A percentile compares a stretch with the other conserved stretches of the same genome.
Evolutionary conservation across 2,888 invertebrate genomes (phyloP).

Genomic region (Acanthosepion pharaonis): DNA sequence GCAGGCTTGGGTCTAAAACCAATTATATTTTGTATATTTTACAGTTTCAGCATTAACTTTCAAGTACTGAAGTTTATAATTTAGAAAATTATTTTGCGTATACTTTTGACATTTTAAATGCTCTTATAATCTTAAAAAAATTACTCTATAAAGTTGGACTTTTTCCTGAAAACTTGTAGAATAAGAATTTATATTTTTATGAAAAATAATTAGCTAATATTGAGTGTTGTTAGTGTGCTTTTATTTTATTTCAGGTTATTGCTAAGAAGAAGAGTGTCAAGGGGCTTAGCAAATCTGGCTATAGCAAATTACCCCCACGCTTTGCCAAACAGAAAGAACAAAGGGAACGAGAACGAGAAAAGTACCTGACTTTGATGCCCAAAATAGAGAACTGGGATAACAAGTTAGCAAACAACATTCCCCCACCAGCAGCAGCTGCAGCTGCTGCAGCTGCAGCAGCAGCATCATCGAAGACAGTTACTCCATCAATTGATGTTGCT

Average conservation of each 20-base stretch:
- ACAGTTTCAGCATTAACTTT: too few species aligned
- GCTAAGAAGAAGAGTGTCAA: constrained; percentile 63
- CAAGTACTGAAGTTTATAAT: too few species aligned
- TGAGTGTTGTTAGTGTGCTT: neutral
- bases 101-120: too few species aligned
- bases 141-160: too few species aligned
- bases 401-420: constrained; percentile 73
- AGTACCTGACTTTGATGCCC: constrained; percentile 65
- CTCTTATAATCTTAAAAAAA: too few species aligned
- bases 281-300: constrained; percentile 67
- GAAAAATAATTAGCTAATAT: too few species aligned
- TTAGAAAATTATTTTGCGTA: too few species aligned
- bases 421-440: constrained; percentile 50
- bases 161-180: too few species aligned
- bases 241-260: constrained; percentile 61
- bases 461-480: constrained; percentile 14
- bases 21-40: too few species aligned
- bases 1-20: too few species aligned
- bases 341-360: constrained; percentile 74
- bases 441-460: neutral
- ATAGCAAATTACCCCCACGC: constrained; percentile 83
- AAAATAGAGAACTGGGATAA: constrained; percentile 75
- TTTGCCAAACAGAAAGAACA: constrained; percentile 84
- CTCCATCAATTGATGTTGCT: constrained; percentile 49
- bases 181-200: too few species aligned